Evolutionary conservation across 2,797 vertebrate species (phyloP).

Genomic region (Oreonectes daqikongensis): DNA sequence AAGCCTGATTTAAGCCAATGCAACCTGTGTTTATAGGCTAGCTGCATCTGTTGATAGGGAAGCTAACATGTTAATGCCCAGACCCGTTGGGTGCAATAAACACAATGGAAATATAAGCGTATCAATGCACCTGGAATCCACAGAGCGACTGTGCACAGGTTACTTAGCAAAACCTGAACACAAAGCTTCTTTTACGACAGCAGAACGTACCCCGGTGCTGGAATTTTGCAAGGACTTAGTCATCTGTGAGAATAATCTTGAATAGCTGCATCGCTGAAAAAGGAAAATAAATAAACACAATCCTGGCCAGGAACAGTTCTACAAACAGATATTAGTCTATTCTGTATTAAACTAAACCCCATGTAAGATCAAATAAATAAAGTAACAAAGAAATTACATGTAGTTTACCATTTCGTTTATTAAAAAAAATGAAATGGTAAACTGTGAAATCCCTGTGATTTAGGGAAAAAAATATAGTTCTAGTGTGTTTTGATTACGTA

Average conservation of each 20-base stretch:
- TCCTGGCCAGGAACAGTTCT: neutral
- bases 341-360: neutral
- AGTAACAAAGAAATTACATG: neutral
- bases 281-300: neutral
- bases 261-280: conserved; percentile 24
- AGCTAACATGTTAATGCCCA: conserved; percentile 77
- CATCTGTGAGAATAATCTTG: conserved; percentile 55
- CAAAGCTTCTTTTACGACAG: conserved; percentile 55
- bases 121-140: conserved; percentile 75
- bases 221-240: conserved; percentile 57
- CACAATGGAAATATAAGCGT: conserved; percentile 73
- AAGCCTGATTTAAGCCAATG: conserved; percentile 70
- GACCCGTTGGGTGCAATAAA: conserved; percentile 76
- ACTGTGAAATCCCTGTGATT: too few species aligned
- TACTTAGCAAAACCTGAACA: conserved; percentile 62
- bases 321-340: neutral
- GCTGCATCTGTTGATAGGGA: conserved; percentile 71
- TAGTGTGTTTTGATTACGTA: too few species aligned
- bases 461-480: too few species aligned
- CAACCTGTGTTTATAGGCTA: conserved; percentile 78
- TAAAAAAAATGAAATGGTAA: too few species aligned
- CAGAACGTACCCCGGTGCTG: conserved; percentile 49
- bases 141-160: conserved; percentile 69
- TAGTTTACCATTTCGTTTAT: neutral
- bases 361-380: neutral